These are phyloP conservation scores for Mactromeris polynyma DNA, from an alignment of 2,888 invertebrate genomes.

Conservation along the genomic window DNA sequence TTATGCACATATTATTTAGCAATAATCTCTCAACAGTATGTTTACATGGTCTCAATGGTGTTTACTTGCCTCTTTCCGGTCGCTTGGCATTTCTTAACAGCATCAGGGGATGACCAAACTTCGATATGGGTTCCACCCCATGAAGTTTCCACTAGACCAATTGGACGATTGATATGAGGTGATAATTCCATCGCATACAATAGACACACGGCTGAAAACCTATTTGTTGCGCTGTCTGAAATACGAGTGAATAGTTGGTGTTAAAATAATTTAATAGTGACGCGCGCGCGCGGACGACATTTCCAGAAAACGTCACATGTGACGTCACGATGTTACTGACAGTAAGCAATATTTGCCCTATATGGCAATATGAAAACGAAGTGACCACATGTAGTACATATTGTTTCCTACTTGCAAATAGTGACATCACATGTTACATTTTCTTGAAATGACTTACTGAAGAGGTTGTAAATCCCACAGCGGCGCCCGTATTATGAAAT, in stretches of 20 bases:
- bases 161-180: constrained; percentile 55
- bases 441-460: too few relatives aligned
- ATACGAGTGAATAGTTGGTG: neutral
- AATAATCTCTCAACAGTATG: too few relatives aligned
- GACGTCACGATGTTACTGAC: neutral
- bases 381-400: too few relatives aligned
- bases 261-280: neutral
- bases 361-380: too few relatives aligned
- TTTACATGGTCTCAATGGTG: too few relatives aligned
- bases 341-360: too few relatives aligned
- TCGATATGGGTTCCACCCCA: constrained; percentile 62
- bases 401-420: too few relatives aligned
- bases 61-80: neutral
- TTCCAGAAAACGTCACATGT: neutral
- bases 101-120: constrained; percentile 62
- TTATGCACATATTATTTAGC: too few relatives aligned
- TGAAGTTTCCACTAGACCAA: constrained; percentile 57
- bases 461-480: neutral
- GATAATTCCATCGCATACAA: constrained; percentile 57
- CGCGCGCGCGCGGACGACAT: neutral
- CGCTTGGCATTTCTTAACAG: constrained; percentile 44
- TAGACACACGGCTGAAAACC: neutral
- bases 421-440: too few relatives aligned
- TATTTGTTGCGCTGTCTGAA: neutral
- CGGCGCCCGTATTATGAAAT: neutral